Evolutionary conservation across 2,888 invertebrate genomes (phyloP), one percentile per base, ranked within the genome.

Genomic region (Agrilus cyanescens): DNA sequence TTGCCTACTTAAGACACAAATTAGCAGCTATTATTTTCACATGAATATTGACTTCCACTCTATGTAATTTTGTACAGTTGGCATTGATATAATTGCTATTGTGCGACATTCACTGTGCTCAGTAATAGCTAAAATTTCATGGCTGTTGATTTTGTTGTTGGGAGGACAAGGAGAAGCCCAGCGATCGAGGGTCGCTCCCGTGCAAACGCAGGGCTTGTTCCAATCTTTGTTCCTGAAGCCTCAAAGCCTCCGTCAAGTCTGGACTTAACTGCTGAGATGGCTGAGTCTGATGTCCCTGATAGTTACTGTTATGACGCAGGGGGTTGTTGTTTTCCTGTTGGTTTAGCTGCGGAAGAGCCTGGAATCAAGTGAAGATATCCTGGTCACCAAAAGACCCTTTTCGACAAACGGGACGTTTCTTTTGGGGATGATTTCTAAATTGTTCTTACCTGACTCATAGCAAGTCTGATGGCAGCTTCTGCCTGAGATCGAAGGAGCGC

Each of bases 41-140:
- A 25, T 25, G 25, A 25, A 25, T 25, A 25, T 25, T 25, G 25
- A 25, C 25, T 25, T 25, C 25, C 8, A 25, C 25, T 25, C 25
- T 25, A 25, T 25, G 25, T 25, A 4, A 25, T 25, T 25, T 25
- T 25, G 25, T 25, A 25, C 25, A 25, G 25, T 25, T 25, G 25
- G 10, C 25, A 10, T 25, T 25, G 25, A 10, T n/a, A n/a, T n/a
- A 25, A 25, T 25, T 25, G 25, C 10, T 25, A 25, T 25, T 8
- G 10, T 25, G 25, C 25, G 8, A 25, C 25, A 25, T 25, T 25
- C 25, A 25, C 56, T 58, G 61, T 64, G 65, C 72, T 82, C 81
- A 83, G 82, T 82, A 82, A 75, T 81, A 82, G 72, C 74, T 80
- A 71, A 82, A 82, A 70, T 81, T 82, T 85, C 84, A 85, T 78